Evolutionary conservation across 2,113 vertebrate genomes (phyloP).

Genomic region (Ochotona princeps): DNA sequence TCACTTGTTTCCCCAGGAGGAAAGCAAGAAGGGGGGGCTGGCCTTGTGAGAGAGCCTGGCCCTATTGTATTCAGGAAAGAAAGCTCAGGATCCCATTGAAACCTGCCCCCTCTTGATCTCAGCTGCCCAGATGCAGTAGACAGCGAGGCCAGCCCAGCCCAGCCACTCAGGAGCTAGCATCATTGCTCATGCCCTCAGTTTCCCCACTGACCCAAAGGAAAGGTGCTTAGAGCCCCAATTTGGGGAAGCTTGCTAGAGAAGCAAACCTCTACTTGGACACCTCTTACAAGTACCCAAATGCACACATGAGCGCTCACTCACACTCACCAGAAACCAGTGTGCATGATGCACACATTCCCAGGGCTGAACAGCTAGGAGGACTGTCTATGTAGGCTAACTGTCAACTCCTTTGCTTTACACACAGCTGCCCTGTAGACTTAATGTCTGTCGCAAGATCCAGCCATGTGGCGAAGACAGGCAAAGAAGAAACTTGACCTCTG

Average conservation of each 20-base stretch:
- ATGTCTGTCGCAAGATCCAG: neutral
- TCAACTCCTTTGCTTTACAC: neutral
- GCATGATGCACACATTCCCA: neutral
- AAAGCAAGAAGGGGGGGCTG: neutral
- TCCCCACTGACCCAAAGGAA: neutral
- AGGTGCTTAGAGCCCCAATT: neutral
- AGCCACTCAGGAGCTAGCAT: neutral
- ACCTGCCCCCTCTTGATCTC: neutral
- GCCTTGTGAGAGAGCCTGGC: neutral
- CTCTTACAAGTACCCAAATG: neutral
- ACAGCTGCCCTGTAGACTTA: slow-evolving; percentile 21
- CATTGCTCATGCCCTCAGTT: neutral
- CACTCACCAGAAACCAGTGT: neutral
- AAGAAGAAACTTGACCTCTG: neutral
- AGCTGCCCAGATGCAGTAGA: neutral
- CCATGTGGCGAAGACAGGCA: neutral
- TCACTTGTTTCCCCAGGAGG: slow-evolving; percentile 55
- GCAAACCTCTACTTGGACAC: neutral
- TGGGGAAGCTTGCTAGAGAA: neutral
- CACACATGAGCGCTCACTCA: neutral
- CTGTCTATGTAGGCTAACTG: neutral
- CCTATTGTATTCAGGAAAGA: neutral
- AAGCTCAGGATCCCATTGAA: neutral
- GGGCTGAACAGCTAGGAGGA: neutral
- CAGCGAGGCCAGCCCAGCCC: too few relatives aligned